Percentiles rank a stretch among this genome's conserved stretches.
phyloP scores from a whole-genome alignment of 2,888 invertebrate species.

The Agrotis puta region DNA sequence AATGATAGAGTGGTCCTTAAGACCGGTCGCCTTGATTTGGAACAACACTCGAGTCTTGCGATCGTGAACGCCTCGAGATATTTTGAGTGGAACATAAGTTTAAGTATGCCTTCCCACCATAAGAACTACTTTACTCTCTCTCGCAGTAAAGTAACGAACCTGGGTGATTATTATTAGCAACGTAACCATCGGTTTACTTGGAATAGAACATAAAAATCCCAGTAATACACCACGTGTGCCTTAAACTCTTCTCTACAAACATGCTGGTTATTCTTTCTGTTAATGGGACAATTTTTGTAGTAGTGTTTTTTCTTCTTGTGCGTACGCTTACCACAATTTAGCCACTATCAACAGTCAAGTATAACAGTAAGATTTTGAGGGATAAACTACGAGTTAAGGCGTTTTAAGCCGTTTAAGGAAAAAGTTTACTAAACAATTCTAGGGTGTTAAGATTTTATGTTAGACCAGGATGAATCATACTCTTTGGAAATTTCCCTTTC shows the following conservation, averaged over 20 bases:
- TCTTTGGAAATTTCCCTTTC: constrained; percentile 15
- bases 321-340: not conserved
- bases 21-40: constrained; percentile 15
- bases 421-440: constrained; percentile 3
- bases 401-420: constrained; percentile 21
- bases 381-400: not conserved
- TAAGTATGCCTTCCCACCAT: not conserved
- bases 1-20: constrained; percentile 28
- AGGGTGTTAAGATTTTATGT: constrained; percentile 17
- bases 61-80: constrained; percentile 17
- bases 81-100: constrained; percentile 2
- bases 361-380: too few relatives aligned
- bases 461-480: constrained; percentile 21
- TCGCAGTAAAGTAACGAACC: not conserved
- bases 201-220: not conserved
- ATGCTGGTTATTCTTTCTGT: not conserved
- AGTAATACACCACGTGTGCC: not conserved
- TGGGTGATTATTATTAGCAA: not conserved
- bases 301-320: not conserved
- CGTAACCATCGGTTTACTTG: not conserved
- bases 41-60: constrained; percentile 11
- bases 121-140: not conserved
- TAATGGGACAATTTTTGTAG: not conserved
- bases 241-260: not conserved
- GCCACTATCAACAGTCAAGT: too few relatives aligned